These are phyloP conservation scores for Eretmocerus hayati DNA, from an alignment of 2,888 invertebrate genomes.

Conservation along the genomic window DNA sequence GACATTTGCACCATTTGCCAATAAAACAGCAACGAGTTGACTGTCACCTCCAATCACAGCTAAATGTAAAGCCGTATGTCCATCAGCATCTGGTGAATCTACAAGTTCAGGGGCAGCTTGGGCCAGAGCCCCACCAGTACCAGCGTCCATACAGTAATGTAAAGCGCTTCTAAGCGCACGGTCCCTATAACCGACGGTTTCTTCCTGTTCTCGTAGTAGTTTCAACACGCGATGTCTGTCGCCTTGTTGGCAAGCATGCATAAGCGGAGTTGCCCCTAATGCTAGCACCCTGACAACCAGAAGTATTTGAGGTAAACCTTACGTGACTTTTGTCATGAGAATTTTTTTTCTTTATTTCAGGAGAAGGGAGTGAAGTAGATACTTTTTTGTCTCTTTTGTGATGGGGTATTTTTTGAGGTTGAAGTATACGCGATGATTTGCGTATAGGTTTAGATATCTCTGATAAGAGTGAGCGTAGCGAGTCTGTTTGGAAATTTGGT, in stretches of 20 bases:
- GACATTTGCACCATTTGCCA: constrained; percentile 84
- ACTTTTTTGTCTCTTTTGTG: too few species aligned
- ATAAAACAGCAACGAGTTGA: constrained; percentile 74
- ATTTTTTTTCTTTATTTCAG: too few species aligned
- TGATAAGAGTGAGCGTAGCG: too few species aligned
- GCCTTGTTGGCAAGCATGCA: constrained; percentile 88
- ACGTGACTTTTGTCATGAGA: too few species aligned
- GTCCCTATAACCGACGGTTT: constrained; percentile 64
- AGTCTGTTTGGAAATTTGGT: too few species aligned
- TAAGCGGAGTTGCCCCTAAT: constrained; percentile 72
- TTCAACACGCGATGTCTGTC: constrained; percentile 70
- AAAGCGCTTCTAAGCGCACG: constrained; percentile 79
- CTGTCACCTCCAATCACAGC: constrained; percentile 91
- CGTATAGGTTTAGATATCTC: too few species aligned
- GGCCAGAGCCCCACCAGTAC: constrained; percentile 59
- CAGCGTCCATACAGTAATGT: constrained; percentile 81
- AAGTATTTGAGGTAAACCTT: too few species aligned
- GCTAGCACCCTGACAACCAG: constrained; percentile 35
- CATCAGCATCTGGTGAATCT: constrained; percentile 83
- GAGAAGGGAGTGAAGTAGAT: too few species aligned
- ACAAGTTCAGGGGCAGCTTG: constrained; percentile 81
- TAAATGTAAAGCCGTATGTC: constrained; percentile 89
- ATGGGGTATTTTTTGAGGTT: too few species aligned
- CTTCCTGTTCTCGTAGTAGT: constrained; percentile 63
- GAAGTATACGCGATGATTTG: too few species aligned